Conservation (phyloP, 2,888 invertebrate species). For the Drosophila nigritarsus region DNA sequence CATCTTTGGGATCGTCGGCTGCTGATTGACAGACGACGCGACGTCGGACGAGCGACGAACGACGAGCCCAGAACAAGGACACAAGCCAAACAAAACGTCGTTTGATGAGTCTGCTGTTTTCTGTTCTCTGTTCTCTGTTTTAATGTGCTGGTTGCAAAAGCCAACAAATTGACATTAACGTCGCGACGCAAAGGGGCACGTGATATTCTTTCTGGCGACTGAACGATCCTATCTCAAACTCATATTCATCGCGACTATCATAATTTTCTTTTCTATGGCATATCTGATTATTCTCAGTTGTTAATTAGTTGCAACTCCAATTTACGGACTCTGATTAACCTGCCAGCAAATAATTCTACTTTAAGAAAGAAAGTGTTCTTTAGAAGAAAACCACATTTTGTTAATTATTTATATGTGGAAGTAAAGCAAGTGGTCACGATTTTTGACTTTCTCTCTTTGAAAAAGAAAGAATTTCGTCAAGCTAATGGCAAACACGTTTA, state of each 20-base stretch:
- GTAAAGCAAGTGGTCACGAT: neutral
- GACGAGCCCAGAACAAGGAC: constrained; percentile 58
- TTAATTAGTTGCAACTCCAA: constrained; percentile 15
- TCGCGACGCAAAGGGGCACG: constrained; percentile 60
- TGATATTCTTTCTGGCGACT: constrained; percentile 42
- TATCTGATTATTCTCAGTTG: constrained; percentile 9
- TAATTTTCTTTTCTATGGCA: constrained; percentile 14
- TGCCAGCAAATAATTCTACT: neutral
- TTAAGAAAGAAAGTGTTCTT: neutral
- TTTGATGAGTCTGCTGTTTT: constrained; percentile 50
- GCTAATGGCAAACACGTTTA: neutral
- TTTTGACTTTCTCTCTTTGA: neutral
- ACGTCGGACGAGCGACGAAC: constrained; percentile 28
- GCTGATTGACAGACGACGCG: constrained; percentile 60
- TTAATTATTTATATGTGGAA: neutral
- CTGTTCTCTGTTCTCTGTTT: constrained; percentile 21
- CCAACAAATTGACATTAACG: constrained; percentile 75
- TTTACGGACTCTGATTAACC: constrained; percentile 1
- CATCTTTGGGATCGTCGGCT: constrained; percentile 66
- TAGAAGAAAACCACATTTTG: no score
- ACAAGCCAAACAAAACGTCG: constrained; percentile 8
- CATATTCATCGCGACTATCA: constrained; percentile 15
- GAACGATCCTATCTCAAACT: constrained; percentile 51
- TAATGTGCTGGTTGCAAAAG: constrained; percentile 64
- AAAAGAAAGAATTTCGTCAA: neutral